Percentiles rank a stretch among this genome's conserved stretches.
These are phyloP conservation scores for Porites evermanni DNA, from an alignment of 92 coral and sea anemone species.

Conservation along the genomic window DNA sequence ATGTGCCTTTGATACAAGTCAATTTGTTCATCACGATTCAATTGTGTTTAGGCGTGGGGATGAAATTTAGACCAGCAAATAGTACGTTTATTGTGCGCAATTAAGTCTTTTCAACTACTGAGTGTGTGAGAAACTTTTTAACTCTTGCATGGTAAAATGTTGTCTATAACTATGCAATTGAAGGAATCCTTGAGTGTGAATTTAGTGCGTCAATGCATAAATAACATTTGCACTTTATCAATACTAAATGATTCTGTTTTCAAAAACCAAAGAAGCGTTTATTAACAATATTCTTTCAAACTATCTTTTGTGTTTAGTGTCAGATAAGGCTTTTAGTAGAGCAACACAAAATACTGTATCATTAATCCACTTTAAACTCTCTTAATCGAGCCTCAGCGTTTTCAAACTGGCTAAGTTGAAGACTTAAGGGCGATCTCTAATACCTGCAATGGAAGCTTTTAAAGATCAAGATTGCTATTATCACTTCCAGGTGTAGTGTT, in stretches of 20 bases:
- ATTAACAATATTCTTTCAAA: background rate
- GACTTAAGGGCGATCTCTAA: background rate
- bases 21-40: background rate
- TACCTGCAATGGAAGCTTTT: background rate
- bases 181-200: background rate
- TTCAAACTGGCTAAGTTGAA: background rate
- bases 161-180: slow-evolving; percentile 1
- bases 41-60: slow-evolving; percentile 5
- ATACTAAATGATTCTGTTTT: slow-evolving; percentile 11
- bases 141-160: slow-evolving; percentile 8
- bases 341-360: background rate
- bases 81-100: background rate
- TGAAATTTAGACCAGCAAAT: slow-evolving; percentile 17
- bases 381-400: background rate
- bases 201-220: slow-evolving; percentile 21
- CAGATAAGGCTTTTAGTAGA: background rate
- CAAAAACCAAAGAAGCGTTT: slow-evolving; percentile 9
- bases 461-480: slow-evolving; percentile 1
- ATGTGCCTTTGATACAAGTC: slow-evolving; percentile 34
- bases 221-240: background rate
- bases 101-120: slow-evolving; percentile 1
- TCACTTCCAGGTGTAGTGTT: slow-evolving; percentile 45
- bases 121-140: slow-evolving; percentile 13
- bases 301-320: background rate
- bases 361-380: background rate